Evolutionary conservation across 2,888 invertebrate genomes (phyloP).

Genomic region (Drosophila neoperkinsi): DNA sequence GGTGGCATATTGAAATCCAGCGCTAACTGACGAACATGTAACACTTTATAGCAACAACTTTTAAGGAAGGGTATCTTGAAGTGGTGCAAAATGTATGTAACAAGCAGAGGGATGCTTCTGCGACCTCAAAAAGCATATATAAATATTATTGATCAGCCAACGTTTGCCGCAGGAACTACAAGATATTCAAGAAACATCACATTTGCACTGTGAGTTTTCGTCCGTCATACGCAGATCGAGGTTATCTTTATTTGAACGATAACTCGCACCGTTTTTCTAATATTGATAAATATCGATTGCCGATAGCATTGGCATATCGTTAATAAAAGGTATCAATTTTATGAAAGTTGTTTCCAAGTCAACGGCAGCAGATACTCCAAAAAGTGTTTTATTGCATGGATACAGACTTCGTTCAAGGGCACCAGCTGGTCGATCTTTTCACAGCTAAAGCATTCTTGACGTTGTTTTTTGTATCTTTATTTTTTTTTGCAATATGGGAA

Average conservation of each 20-base stretch:
- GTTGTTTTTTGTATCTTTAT: neutral
- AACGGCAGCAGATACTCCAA: neutral
- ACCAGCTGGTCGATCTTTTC: neutral
- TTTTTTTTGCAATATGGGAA: conserved; percentile 40
- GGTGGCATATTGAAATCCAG: conserved; percentile 32
- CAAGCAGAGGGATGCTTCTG: neutral
- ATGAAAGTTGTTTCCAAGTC: too few species aligned
- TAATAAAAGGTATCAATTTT: neutral
- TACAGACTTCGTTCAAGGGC: neutral
- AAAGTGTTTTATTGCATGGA: neutral
- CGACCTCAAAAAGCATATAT: neutral
- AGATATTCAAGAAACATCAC: neutral
- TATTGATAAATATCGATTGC: neutral
- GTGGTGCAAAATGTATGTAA: neutral
- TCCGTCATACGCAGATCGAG: too few species aligned
- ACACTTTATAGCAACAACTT: conserved; percentile 27
- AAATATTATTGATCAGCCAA: neutral
- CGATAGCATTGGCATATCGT: neutral
- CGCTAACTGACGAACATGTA: conserved; percentile 54
- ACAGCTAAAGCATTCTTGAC: neutral
- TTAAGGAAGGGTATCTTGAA: neutral
- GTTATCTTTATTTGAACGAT: neutral
- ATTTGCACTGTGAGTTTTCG: neutral
- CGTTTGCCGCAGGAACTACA: neutral
- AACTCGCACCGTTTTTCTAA: neutral